Base-by-base conservation (phyloP, 1,140 invertebrate genomes). In the Drosophila santomea region DNA sequence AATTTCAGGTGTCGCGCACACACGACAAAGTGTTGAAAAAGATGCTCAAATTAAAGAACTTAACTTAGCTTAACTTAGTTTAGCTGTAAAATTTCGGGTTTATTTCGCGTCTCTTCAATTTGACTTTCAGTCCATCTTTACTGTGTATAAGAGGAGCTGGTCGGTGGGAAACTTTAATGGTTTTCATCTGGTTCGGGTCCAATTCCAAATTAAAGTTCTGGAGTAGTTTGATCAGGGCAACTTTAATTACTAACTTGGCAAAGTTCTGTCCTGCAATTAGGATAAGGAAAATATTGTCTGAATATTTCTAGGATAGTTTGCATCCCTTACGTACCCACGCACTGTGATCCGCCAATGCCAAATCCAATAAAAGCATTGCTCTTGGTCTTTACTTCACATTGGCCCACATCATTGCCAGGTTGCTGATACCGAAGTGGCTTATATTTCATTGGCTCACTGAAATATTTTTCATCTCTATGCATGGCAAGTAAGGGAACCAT, bases 391-490 rank as follows among this genome's bases (percentile, higher is more conserved):
- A 55, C 20, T 8, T 55, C 35, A 4, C 56, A 45, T 14, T 55
- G 36, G 3, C 45, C 25, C n/a, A 15, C 56, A 17, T 73, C 23
- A 52, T 56, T 35, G 43, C 52, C 48, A 14, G 56, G 15, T 57
- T 89, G 64, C 17, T 91, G 52, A 82, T 96, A 96, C 50, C 94
- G 81, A 17, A 94, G 92, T 4, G 94, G 94, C 68, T 94, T 90
- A 71, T 93, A 95, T 54, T 68, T 78, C 36, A 92, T 59, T 3
- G 94, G 94, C 55, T 96, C 93, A 12, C 94, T 94, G 84, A 94
- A 96, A 74, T 93, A 92, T 39, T 94, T 90, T 8, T 93, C 93
- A 89, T 96, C 94, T 17, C 93, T 89, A 72, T 97, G 96, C 11
- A 92, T 90, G 55, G 89, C 86, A 63, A 89, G 55, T 2, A 91